These are phyloP conservation scores for Coptodon bakossiorum DNA, from an alignment of 2,113 vertebrate species.

Conservation along the genomic window DNA sequence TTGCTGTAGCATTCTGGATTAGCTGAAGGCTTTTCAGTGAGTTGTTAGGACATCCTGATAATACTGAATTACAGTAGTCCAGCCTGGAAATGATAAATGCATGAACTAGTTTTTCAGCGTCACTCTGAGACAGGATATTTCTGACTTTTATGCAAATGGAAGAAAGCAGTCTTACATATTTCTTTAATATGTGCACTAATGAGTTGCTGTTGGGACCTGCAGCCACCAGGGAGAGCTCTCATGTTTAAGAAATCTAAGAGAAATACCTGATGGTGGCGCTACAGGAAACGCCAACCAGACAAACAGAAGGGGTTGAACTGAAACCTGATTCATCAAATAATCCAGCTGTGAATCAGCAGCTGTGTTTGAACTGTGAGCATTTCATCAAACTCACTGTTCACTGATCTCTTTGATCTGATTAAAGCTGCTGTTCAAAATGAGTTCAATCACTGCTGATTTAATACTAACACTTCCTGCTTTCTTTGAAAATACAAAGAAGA, in stretches of 20 bases:
- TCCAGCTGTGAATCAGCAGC: not conserved
- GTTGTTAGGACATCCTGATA: fast-evolving
- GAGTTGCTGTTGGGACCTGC: not conserved
- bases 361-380: not conserved
- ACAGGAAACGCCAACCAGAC: not conserved
- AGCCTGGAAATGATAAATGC: too few species aligned
- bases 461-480: not conserved
- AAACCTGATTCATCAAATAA: not conserved
- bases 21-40: fast-evolving
- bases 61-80: too few species aligned
- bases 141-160: too few species aligned
- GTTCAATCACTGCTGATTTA: not conserved
- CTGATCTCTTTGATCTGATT: not conserved
- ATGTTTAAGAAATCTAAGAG: not conserved
- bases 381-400: too few species aligned
- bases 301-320: not conserved
- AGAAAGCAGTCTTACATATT: too few species aligned
- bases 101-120: too few species aligned
- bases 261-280: not conserved
- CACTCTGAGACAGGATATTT: too few species aligned
- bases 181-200: not conserved
- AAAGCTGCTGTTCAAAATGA: not conserved
- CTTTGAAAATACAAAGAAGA: too few species aligned
- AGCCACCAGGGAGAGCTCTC: not conserved
- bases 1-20: too few species aligned